Base-by-base conservation (phyloP, 2,113 vertebrate genomes). In the Gasterosteus aculeatus region DNA sequence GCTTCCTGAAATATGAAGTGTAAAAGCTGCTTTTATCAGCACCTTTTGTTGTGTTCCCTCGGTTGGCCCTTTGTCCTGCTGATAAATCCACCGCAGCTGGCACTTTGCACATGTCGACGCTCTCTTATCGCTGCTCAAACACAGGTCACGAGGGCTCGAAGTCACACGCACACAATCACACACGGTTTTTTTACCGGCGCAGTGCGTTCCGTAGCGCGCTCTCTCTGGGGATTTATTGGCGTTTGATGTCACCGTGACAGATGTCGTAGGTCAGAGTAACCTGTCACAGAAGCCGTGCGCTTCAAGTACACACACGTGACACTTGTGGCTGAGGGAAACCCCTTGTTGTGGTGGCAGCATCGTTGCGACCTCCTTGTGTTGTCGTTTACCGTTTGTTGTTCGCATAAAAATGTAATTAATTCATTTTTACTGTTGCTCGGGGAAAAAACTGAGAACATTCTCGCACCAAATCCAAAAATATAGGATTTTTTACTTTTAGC, bases 91-190 rank as follows among this genome's bases (percentile, higher is more conserved):
- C 54, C 0, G 7, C 75, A 80, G 70, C 67, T 69, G 80, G 51
- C 57, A 82, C 69, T 84, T 81, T 81, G 72, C 80, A 82, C 75
- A 79, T 81, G 73, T 49, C 61, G 10, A 54, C 70, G 16, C 69
- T 47, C 35, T 77, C 82, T 88, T 92, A 91, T 88, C 91, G 0
- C 69, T 65, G 39, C 49, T 69, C 60, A 80, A 84, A 91, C 80
- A 78, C 4, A 5, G 51, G 69, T 62, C 18, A 35, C 66, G 70
- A 44, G 46, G 73, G 65, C 67, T 33, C 56, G 19, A 66, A 77
- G 75, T 72, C 73, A 58, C 33, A 60, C 64, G 62, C 62, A 29
- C 72, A 66, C 29, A 26, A 61, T 63, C 63, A 31, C 63, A 3
- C 59, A 41, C 3, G 0, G 39, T 53, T 35, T 57, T 54, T 63